Evolutionary conservation across 2,113 vertebrate genomes (phyloP), one percentile per base, ranked within the genome.

Genomic region (Seriola rivoliana): DNA sequence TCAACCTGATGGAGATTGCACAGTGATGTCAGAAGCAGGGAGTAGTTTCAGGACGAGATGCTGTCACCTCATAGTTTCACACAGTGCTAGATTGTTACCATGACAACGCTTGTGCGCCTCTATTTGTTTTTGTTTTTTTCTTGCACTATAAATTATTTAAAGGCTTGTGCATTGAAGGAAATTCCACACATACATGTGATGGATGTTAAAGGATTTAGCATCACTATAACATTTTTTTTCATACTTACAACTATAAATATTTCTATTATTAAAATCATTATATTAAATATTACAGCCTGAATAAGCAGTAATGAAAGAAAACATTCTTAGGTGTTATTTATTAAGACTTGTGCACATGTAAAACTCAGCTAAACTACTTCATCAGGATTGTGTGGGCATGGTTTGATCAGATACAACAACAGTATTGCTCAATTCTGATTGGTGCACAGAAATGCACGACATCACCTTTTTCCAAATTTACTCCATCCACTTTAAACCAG

Each of bases 1-100:
- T 99, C 97, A 36, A 99, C 96, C 98, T 99, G 94, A 71, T 1
- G 62, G 65, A 71, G 72, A 57, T 11, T 16, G 3, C 34, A 73
- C 7, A 4, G 2, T 8, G 34, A 12, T 11, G 64, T 88, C 34
- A 78, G 23, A 54, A 21, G 19, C 21, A 4, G 13, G 36, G 48
- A 57, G 58, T 0, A 29, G 19, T 66, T 52, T 32, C 52, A 59
- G 38, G 52, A n/a, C 19, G 13, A 7, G 54, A 29, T 46, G 29
- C 5, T 38, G 34, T 55, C 9, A 50, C 52, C 29, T 36, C 3
- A 12, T 10, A 36, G 25, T 44, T 66, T 65, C 34, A 66, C 54
- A 66, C 12, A 75, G n/a, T 36, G 40, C n/a, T 13, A 13, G 42
- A 46, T 12, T 23, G 48, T 60, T 54, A 19, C 44, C 12, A 42